These are phyloP conservation scores for Phengaris arion DNA, from an alignment of 2,888 invertebrate species.

Conservation along the genomic window DNA sequence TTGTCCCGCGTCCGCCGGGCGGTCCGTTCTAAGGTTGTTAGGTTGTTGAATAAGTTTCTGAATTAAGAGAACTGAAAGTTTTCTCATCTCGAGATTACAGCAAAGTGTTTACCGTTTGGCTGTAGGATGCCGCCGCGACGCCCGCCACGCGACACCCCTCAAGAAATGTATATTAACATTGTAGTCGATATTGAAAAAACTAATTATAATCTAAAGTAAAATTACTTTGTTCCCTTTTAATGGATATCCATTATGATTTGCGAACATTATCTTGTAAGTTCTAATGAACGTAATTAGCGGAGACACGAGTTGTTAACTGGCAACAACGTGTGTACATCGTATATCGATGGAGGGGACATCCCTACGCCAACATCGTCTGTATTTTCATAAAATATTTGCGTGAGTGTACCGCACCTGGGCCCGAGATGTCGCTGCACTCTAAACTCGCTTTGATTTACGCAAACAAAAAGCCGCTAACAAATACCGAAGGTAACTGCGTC, in stretches of 20 bases:
- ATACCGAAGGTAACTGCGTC: conserved; percentile 42
- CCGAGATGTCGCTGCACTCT: conserved; percentile 66
- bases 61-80: conserved; percentile 81
- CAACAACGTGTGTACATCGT: neutral
- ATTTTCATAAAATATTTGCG: conserved; percentile 79
- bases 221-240: conserved; percentile 26
- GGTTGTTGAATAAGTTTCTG: conserved; percentile 81
- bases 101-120: conserved; percentile 81
- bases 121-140: conserved; percentile 69
- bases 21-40: conserved; percentile 79
- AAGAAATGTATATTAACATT: conserved; percentile 45
- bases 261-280: neutral
- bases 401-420: conserved; percentile 75
- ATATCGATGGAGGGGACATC: conserved; percentile 43
- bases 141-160: conserved; percentile 41
- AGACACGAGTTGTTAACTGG: neutral
- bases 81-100: conserved; percentile 81
- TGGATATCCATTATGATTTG: neutral
- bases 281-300: conserved; percentile 5
- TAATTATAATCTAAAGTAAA: conserved; percentile 32
- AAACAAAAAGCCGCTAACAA: conserved; percentile 55
- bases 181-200: conserved; percentile 41
- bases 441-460: conserved; percentile 71
- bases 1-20: conserved; percentile 67
- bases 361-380: conserved; percentile 61